Evolutionary conservation across 2,113 vertebrate species (phyloP).

Genomic region (Sphyrna mokarran): DNA sequence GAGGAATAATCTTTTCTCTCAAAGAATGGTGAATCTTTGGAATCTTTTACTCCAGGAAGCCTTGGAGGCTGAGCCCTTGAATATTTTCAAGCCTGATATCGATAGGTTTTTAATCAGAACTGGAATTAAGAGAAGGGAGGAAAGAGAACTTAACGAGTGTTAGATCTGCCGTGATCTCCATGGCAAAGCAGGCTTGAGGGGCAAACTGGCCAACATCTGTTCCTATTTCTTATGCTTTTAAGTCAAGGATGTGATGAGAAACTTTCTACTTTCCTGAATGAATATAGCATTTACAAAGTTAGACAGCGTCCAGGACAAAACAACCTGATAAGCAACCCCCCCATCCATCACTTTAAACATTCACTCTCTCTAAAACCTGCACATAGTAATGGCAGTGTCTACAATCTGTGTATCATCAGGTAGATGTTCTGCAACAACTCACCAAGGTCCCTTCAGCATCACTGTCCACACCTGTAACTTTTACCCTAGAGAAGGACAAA

Average conservation of each 20-base stretch:
- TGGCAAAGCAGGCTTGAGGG: no score
- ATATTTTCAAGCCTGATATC: no score
- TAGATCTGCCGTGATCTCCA: no score
- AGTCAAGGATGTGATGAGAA: neutral
- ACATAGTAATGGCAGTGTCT: neutral
- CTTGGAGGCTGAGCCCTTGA: no score
- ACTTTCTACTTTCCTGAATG: neutral
- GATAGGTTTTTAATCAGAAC: no score
- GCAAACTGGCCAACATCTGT: no score
- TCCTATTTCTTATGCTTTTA: no score
- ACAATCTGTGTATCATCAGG: neutral
- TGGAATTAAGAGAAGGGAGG: no score
- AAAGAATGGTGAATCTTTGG: no score
- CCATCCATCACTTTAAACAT: neutral
- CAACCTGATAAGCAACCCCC: neutral
- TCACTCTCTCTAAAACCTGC: neutral
- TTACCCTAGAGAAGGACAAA: neutral
- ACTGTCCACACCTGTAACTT: neutral
- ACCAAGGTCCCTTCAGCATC: neutral
- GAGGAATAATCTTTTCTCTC: no score
- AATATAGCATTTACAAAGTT: neutral
- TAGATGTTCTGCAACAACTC: neutral
- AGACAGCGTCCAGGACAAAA: neutral
- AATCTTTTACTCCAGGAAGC: no score
- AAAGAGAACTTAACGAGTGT: no score